Percentiles rank a stretch among this genome's conserved stretches.
phyloP scores from a whole-genome alignment of 2,797 vertebrate species.

The Syngnathus rostellatus region DNA sequence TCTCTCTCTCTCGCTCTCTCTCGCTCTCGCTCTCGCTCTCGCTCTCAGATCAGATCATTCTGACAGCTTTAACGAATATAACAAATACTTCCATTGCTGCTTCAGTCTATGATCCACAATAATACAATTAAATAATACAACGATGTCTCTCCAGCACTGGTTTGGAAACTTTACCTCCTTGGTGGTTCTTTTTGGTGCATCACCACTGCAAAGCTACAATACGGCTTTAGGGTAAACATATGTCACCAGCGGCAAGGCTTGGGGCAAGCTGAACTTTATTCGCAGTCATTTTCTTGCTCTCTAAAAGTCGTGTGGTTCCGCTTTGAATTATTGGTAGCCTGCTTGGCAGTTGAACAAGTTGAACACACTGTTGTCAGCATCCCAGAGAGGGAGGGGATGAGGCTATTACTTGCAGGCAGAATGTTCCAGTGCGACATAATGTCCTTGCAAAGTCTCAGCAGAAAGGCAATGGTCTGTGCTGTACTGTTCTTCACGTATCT shows the following conservation, averaged over 20 bases:
- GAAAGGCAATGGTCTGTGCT: neutral
- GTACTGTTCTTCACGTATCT: neutral
- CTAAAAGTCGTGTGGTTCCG: neutral
- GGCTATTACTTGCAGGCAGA: neutral
- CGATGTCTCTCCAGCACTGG: neutral
- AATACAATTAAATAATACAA: neutral
- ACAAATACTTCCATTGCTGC: neutral
- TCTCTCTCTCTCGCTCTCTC: neutral
- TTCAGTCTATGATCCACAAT: neutral
- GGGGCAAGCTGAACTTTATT: neutral
- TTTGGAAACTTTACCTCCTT: neutral
- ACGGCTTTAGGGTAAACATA: neutral
- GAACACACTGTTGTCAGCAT: constrained; percentile 5
- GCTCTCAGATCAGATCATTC: no score
- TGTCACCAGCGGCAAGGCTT: neutral
- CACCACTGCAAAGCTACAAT: neutral
- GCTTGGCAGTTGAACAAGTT: neutral
- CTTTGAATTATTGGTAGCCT: neutral
- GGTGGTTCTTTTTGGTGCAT: neutral
- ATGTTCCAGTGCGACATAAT: neutral
- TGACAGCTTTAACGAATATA: neutral
- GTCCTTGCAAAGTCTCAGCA: neutral
- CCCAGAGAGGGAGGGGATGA: neutral
- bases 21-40: no score
- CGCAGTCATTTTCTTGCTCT: neutral